Percentiles rank a stretch among this genome's conserved stretches.
These are phyloP conservation scores for Enoplosus armatus DNA, from an alignment of 2,797 vertebrate species.

Conservation along the genomic window DNA sequence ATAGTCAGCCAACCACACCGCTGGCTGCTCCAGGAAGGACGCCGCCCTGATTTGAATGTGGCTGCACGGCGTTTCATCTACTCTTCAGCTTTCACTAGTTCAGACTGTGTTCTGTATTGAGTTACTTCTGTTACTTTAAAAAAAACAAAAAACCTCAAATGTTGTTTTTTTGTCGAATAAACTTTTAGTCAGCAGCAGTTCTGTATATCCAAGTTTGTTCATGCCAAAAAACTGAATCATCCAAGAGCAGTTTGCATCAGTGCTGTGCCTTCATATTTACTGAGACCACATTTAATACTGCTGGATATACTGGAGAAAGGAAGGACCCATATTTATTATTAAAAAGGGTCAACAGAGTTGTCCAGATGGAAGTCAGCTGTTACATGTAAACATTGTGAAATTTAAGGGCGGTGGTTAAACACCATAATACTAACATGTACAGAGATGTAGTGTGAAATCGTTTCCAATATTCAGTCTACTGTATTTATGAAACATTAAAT, in stretches of 20 bases:
- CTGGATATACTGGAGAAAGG: background rate
- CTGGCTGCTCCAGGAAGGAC: constrained; percentile 65
- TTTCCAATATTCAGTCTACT: background rate
- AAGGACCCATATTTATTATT: constrained; percentile 18
- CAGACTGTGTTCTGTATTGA: constrained; percentile 52
- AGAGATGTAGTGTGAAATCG: background rate
- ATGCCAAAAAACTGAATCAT: constrained; percentile 31
- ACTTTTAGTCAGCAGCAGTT: background rate
- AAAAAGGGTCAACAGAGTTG: constrained; percentile 26
- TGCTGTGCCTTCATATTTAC: constrained; percentile 22
- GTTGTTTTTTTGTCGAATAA: background rate
- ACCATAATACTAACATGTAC: constrained; percentile 10
- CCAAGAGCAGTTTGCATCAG: background rate
- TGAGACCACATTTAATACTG: constrained; percentile 21
- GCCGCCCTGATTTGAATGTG: constrained; percentile 68
- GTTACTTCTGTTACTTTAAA: constrained; percentile 6
- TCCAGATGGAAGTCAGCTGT: constrained; percentile 49
- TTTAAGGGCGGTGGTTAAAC: background rate
- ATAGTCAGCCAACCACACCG: constrained; percentile 41
- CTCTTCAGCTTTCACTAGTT: constrained; percentile 27
- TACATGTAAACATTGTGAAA: constrained; percentile 39
- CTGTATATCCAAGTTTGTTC: constrained; percentile 8
- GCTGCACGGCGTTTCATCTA: constrained; percentile 36
- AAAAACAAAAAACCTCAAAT: background rate
- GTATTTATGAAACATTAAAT: background rate